Base-by-base conservation (phyloP, 1,140 invertebrate species). In the Paracyclopina nana region DNA sequence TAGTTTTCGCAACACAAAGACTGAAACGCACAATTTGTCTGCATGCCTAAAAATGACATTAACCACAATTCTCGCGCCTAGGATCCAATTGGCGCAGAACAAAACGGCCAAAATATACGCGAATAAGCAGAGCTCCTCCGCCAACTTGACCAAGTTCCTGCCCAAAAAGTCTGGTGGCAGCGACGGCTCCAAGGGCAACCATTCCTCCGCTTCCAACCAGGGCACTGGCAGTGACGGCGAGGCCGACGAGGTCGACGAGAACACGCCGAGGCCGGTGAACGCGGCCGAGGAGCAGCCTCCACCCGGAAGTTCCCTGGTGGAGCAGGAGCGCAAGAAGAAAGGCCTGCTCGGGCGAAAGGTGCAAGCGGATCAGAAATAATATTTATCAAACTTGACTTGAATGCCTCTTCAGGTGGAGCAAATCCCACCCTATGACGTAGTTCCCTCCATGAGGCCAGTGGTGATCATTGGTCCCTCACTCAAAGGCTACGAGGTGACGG, bases 401-500 rank as follows among this genome's bases (percentile, higher is more conserved):
- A n/a, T n/a, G n/a, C n/a, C n/a, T n/a, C n/a, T n/a, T n/a, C n/a
- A 73, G 71, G 63, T 66, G 68, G 94, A 97, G 68, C 84, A 82
- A 57, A 79, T 86, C 60, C 85, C 90, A 55, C 92, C 95, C 1
- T 99, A 99, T 67, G 95, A 99, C 71, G 95, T 99, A 59, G 95
- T 99, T 67, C 95, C 95, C 62, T 95, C 91, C 57, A 99, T 99
- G 92, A 74, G 95, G 61, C 95, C 91, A 22, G 88, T 99, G 25
- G 92, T 99, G 28, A 72, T 99, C 56, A 91, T 99, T 54, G 95
- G 95, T 49, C 95, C 95, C 51, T 96, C 91, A 48, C 75, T 99
- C 54, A 99, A 99, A 72, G 86, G 94, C 54, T 98, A 98, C 70
- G 92, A 98, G 69, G 92, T 99, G 52, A 99, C 94, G 29, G 94